These are phyloP conservation scores for Drosophila niveifrons DNA, from an alignment of 2,888 invertebrate genomes.

Conservation along the genomic window DNA sequence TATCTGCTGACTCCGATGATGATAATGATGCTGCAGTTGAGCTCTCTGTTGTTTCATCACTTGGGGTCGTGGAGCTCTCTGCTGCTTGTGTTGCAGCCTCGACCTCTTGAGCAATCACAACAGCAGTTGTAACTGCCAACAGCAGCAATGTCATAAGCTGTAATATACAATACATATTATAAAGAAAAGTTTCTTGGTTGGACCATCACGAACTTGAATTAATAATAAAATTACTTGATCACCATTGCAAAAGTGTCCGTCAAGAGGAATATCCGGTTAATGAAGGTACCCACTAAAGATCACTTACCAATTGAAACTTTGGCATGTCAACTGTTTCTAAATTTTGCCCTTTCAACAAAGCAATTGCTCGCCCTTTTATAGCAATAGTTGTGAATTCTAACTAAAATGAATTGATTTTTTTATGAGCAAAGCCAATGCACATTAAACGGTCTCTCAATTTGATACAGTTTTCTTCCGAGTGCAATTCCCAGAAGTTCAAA, in stretches of 20 bases:
- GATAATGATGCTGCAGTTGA: not conserved
- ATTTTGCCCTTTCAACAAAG: conserved; percentile 4
- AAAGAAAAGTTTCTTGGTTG: too few relatives aligned
- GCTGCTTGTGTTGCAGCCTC: not conserved
- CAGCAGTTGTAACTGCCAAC: conserved; percentile 13
- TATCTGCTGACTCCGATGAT: not conserved
- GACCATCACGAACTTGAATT: too few relatives aligned
- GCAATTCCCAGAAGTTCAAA: conserved; percentile 33
- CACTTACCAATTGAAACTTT: conserved; percentile 21
- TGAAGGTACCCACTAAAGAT: too few relatives aligned
- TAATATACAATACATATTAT: not conserved
- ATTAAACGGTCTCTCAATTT: conserved; percentile 1
- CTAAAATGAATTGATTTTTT: conserved; percentile 52
- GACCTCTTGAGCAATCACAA: not conserved
- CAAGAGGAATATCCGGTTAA: not conserved
- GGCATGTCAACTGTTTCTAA: conserved; percentile 28
- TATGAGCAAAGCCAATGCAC: conserved; percentile 36
- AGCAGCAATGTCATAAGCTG: conserved; percentile 26
- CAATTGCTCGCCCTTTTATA: conserved; percentile 51
- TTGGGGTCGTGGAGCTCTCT: too few relatives aligned
- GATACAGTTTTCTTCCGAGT: conserved; percentile 18
- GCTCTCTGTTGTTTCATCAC: not conserved
- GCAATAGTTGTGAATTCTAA: not conserved
- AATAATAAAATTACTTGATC: too few relatives aligned
- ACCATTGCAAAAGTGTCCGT: too few relatives aligned